Base-by-base conservation (phyloP, 2,888 invertebrate species). In the Lissonota sp. region DNA sequence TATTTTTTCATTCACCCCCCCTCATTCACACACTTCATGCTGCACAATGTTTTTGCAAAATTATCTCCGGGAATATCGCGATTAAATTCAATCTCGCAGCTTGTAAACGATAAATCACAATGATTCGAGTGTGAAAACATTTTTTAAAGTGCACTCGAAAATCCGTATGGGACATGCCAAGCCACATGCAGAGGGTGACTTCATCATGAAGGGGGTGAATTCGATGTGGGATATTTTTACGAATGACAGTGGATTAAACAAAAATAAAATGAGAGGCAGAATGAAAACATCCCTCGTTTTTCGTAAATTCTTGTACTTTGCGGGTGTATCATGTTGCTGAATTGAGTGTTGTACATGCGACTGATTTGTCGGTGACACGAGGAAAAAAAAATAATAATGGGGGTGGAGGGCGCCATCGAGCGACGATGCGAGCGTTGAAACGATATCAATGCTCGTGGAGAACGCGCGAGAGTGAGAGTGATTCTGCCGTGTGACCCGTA, bases 401-500 rank as follows among this genome's bases (percentile, higher is more conserved):
- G 26, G 26, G 1, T 3, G 26, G 26, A 26, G 26, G 26, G 63
- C 64, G 44, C 39, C 46, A 42, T 62, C 40, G 42, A n/a, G 70
- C 63, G 57, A 44, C 6, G 62, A 40, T 44, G 6, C 46, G 16
- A 26, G 62, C 44, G 53, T 75, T 64, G 64, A 64, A 74, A 60
- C 70, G 74, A 75, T 79, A 70, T 53, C 39, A 66, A 71, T 64
- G 70, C 46, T 46, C 14, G 60, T 66, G 40, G 67, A 40, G 40
- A 39, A 71, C 42, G 64, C 40, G 58, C 40, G 71, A 58, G 62
- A 72, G 79, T 37, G 76, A 75, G 85, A 85, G 86, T 83, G 86
- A 83, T 86, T 83, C 26, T 3, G 26, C 26, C 84, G 82, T 83
- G 71, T 80, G 79, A 84, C 79, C 78, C n/a, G 1, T 42, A 42